Evolutionary conservation across 2,113 vertebrate species (phyloP).

Genomic region (Acanthisitta chloris): DNA sequence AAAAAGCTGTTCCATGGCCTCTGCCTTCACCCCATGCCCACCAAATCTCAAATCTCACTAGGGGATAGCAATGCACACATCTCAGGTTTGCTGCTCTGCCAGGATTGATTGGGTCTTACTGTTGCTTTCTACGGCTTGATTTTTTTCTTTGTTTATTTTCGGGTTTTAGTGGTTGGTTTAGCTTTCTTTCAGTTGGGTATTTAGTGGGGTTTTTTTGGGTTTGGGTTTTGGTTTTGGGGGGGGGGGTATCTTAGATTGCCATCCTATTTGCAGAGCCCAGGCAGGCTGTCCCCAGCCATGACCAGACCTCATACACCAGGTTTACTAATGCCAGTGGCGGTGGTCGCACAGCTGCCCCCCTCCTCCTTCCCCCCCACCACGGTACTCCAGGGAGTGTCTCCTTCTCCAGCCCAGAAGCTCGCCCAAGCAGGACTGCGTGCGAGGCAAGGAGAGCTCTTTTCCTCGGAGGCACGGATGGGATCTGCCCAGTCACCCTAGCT

Average conservation of each 20-base stretch:
- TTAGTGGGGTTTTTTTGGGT: too few relatives aligned
- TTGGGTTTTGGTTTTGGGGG: not conserved
- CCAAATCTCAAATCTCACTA: too few relatives aligned
- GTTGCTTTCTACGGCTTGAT: not conserved
- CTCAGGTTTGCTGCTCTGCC: fast-evolving
- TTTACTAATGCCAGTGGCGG: not conserved
- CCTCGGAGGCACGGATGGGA: fast-evolving
- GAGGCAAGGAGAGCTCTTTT: fast-evolving
- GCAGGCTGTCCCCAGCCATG: not conserved
- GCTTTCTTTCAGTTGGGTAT: not conserved
- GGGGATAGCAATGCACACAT: not conserved
- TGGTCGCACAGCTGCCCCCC: fast-evolving
- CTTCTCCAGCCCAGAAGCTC: not conserved
- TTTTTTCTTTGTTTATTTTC: not conserved
- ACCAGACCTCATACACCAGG: not conserved
- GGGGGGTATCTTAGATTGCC: not conserved
- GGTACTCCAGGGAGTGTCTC: fast-evolving
- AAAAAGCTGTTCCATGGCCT: not conserved
- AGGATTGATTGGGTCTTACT: not conserved
- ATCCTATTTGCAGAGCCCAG: not conserved
- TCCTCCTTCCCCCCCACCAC: fast-evolving
- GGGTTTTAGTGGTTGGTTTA: not conserved
- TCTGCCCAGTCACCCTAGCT: not conserved
- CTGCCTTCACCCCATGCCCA: fast-evolving
- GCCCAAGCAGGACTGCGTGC: fast-evolving